Conservation (phyloP, 2,113 vertebrate species). For the Dipodomys merriami region DNA sequence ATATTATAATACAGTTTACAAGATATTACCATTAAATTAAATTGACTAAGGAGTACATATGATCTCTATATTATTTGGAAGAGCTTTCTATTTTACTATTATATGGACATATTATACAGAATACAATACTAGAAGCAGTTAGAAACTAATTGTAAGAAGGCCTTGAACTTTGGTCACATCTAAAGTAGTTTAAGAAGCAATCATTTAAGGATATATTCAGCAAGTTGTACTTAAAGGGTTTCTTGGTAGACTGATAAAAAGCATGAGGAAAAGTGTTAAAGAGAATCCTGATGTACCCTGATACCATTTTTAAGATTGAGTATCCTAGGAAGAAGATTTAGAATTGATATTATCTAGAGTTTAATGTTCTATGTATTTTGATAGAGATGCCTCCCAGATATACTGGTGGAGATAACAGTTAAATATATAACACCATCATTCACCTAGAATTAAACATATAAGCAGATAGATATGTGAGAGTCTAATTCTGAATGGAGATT, state of each 20-base stretch:
- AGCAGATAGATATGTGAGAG: background rate
- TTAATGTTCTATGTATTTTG: background rate
- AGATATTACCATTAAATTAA: background rate
- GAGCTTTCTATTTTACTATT: background rate
- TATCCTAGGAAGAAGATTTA: background rate
- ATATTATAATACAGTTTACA: background rate
- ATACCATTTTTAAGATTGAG: background rate
- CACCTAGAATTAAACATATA: background rate
- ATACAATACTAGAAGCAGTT: background rate
- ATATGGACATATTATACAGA: background rate
- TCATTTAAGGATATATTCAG: background rate
- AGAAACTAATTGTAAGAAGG: background rate
- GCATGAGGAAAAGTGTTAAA: background rate
- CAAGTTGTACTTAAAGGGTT: background rate
- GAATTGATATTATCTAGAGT: background rate
- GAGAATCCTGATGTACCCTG: background rate
- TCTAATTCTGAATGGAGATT: background rate
- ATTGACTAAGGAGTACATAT: background rate
- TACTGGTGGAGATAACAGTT: background rate
- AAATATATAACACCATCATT: background rate
- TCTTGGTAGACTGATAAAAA: background rate
- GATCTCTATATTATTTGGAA: no score
- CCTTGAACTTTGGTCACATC: background rate
- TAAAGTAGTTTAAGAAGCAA: background rate
- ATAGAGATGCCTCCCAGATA: background rate